Percentiles rank a stretch among this genome's conserved stretches.
Conservation (phyloP, 1,140 invertebrate species). For the Wiebesia pumilae region DNA sequence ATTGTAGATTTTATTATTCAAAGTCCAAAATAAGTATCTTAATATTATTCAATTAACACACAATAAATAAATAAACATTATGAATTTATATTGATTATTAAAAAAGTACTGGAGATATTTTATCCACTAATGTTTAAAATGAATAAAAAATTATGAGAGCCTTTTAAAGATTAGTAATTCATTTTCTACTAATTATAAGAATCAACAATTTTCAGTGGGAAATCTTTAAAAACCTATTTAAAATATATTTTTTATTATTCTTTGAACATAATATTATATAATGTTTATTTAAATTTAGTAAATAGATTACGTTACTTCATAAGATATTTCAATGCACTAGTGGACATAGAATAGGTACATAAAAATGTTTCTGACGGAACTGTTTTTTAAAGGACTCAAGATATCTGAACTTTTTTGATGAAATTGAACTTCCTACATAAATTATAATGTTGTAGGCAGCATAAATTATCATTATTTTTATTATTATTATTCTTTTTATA, state of each 20-base stretch:
- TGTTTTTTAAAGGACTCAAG: constrained; percentile 9
- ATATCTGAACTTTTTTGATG: background rate
- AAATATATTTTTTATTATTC: background rate
- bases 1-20: background rate
- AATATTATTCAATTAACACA: no score
- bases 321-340: background rate
- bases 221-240: background rate
- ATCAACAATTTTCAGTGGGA: no score
- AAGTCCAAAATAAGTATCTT: background rate
- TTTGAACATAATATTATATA: background rate
- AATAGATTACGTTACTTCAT: constrained; percentile 7
- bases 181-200: no score
- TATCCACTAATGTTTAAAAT: no score
- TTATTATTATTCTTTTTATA: background rate
- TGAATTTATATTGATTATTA: background rate
- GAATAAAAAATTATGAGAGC: no score
- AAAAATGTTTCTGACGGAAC: constrained; percentile 1
- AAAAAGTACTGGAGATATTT: background rate
- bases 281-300: background rate
- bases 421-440: background rate
- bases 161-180: no score
- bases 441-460: background rate
- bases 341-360: constrained; percentile 14
- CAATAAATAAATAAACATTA: background rate
- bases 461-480: background rate